These are phyloP conservation scores for Hydrotaea cyrtoneurina DNA, from an alignment of 2,888 invertebrate genomes.

Conservation along the genomic window DNA sequence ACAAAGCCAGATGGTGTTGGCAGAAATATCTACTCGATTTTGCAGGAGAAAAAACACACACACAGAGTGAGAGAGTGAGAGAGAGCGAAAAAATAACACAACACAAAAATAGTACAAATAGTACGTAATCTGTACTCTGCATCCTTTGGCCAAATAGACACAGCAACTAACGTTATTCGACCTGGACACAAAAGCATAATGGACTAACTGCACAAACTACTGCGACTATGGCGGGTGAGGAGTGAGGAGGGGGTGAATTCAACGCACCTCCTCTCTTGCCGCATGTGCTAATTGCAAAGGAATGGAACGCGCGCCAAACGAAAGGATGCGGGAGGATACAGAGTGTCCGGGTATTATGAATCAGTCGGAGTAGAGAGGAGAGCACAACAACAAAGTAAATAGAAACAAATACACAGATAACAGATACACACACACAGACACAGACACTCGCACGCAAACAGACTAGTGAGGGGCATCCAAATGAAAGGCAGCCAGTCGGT, in stretches of 20 bases:
- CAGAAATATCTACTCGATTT: conserved; percentile 62
- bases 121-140: neutral
- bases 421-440: neutral
- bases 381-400: conserved; percentile 18
- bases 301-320: conserved; percentile 45
- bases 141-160: neutral
- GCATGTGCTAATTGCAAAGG: conserved; percentile 59
- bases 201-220: conserved; percentile 30
- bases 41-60: neutral
- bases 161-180: conserved; percentile 3
- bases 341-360: conserved; percentile 19
- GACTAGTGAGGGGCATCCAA: neutral
- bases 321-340: conserved; percentile 53
- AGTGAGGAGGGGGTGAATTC: neutral
- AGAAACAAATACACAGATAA: conserved; percentile 24
- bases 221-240: neutral
- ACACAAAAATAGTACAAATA: neutral
- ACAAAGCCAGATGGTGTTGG: conserved; percentile 63
- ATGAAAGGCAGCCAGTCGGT: conserved; percentile 2
- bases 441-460: neutral
- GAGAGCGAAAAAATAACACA: conserved; percentile 23
- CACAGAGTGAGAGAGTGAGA: no score
- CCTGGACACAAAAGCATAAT: conserved; percentile 29
- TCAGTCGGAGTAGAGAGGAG: neutral
- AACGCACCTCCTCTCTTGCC: conserved; percentile 34